Conservation (phyloP, 2,797 vertebrate species). For the Muraenolepis orangiensis region DNA sequence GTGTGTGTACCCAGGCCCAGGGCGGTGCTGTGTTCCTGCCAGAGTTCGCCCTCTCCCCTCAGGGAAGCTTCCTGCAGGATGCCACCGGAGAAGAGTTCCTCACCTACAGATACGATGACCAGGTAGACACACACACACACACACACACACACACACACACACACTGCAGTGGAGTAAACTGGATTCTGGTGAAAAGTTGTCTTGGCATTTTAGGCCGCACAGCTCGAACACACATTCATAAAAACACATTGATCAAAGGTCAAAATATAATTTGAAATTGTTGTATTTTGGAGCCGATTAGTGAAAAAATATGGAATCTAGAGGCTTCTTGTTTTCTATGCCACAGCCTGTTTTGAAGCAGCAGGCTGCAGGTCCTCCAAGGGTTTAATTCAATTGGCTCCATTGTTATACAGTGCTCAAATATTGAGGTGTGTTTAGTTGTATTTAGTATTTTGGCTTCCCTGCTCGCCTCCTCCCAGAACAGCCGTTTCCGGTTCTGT, state of each 20-base stretch:
- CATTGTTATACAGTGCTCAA: not conserved
- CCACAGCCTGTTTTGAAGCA: no score
- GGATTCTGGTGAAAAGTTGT: no score
- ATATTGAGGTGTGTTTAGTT: not conserved
- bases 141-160: not conserved
- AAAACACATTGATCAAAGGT: not conserved
- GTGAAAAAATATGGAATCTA: not conserved
- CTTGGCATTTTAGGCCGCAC: not conserved
- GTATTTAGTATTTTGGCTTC: not conserved
- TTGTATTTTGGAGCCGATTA: not conserved
- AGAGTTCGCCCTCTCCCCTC: slow-evolving; percentile 89
- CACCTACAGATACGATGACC: slow-evolving; percentile 87
- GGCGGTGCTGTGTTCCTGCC: slow-evolving; percentile 82
- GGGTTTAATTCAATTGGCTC: not conserved
- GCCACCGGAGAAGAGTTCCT: slow-evolving; percentile 86
- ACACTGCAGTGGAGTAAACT: no score
- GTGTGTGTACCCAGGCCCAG: slow-evolving; percentile 66
- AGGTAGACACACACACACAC: slow-evolving; percentile 65
- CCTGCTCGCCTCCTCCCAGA: not conserved
- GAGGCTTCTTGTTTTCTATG: no score
- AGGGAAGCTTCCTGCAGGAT: slow-evolving; percentile 91
- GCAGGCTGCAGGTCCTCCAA: not conserved
- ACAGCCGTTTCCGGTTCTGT: not conserved
- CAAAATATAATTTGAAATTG: not conserved
- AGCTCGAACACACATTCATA: not conserved